These are phyloP conservation scores for Pardalotus punctatus DNA, from an alignment of 2,113 vertebrate genomes.

Conservation along the genomic window DNA sequence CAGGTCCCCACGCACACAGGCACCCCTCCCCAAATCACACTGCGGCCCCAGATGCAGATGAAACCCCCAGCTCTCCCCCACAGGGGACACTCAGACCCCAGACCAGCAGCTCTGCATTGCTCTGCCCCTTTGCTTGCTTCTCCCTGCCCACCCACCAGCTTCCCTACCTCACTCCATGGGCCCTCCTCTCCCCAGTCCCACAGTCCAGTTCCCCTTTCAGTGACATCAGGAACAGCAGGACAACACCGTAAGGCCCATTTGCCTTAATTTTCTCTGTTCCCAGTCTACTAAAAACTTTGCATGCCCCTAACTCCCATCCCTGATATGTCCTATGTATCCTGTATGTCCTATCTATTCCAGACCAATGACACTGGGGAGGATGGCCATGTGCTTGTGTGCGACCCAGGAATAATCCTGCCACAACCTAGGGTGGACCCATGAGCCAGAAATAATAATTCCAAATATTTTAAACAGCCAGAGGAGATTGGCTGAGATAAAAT, in stretches of 20 bases:
- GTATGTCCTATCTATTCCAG: background rate
- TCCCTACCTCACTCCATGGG: background rate
- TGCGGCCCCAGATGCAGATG: too few species aligned
- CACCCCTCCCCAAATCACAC: background rate
- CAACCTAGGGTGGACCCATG: background rate
- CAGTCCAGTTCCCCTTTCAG: background rate
- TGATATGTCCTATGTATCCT: background rate
- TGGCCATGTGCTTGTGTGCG: background rate
- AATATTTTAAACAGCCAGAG: slow-evolving; percentile 57
- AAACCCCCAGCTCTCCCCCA: background rate
- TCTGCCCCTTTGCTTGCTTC: background rate
- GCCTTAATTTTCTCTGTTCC: background rate
- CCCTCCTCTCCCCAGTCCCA: background rate
- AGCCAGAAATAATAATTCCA: slow-evolving; percentile 54
- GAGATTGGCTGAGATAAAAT: slow-evolving; percentile 56
- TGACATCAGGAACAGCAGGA: background rate
- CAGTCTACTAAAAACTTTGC: background rate
- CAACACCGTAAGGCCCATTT: background rate
- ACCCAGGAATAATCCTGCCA: background rate
- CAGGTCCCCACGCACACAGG: rapidly evolving
- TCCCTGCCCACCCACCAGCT: background rate
- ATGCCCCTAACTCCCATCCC: background rate
- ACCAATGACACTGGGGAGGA: background rate
- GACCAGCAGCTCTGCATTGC: background rate
- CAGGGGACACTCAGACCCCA: background rate